phyloP scores from a whole-genome alignment of 64 coral and sea anemone species.

The Dendrophyllia cribrosa region DNA sequence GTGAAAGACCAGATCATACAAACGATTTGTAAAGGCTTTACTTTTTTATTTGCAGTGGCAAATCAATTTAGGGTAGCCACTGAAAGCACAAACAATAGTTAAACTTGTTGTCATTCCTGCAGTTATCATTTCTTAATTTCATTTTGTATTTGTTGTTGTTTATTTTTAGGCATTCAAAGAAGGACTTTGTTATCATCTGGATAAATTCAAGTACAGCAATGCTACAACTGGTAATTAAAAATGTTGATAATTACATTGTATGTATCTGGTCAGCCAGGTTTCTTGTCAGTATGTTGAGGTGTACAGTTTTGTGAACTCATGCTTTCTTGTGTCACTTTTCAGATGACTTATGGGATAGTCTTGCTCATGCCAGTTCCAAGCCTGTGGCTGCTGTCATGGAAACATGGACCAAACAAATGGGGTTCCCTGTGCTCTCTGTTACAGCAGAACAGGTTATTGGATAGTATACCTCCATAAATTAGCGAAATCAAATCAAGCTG shows the following conservation, averaged over 20 bases:
- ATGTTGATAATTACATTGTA: no score
- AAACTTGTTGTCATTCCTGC: no score
- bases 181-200: slow-evolving; percentile 83
- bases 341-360: slow-evolving; percentile 92
- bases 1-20: no score
- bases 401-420: slow-evolving; percentile 99
- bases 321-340: background rate
- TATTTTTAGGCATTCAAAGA: slow-evolving; percentile 82
- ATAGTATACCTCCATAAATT: background rate
- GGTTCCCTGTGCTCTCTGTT: slow-evolving; percentile 93
- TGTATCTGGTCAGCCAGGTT: no score
- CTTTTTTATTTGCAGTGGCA: no score
- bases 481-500: no score
- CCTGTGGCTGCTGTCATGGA: slow-evolving; percentile 92
- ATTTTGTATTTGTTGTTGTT: background rate
- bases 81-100: no score
- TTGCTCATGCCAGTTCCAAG: slow-evolving; percentile 82
- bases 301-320: no score
- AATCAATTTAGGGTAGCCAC: no score
- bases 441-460: slow-evolving; percentile 84
- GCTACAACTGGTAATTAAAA: slow-evolving; percentile 84
- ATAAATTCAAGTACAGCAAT: slow-evolving; percentile 95
- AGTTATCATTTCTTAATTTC: no score
- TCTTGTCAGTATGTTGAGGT: no score
- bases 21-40: no score